Evolutionary conservation across 2,797 vertebrate species (phyloP).

Genomic region (Crenuchus spilurus): DNA sequence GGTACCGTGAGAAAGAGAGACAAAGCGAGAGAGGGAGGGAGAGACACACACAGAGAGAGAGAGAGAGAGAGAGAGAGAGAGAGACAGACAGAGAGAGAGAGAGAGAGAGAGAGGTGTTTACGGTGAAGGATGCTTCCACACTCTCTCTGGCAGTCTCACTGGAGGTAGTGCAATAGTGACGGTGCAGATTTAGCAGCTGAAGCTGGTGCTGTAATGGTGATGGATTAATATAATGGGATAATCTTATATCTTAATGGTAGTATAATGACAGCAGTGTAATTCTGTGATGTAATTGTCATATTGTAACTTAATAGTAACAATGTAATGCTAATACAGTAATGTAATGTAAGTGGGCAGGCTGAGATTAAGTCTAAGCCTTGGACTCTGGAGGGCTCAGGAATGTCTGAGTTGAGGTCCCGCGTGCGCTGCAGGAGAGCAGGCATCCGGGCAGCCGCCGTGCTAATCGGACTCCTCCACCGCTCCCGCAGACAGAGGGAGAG

Average conservation of each 20-base stretch:
- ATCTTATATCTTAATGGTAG: too few species aligned
- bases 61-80: slow-evolving; percentile 37
- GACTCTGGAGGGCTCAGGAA: slow-evolving; percentile 50
- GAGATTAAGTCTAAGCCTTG: slow-evolving; percentile 19
- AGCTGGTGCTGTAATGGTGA: slow-evolving; percentile 13
- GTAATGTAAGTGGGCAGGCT: slow-evolving; percentile 36
- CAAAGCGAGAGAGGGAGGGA: too few species aligned
- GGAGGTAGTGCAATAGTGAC: slow-evolving; percentile 33
- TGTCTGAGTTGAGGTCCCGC: slow-evolving; percentile 61
- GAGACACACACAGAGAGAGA: too few species aligned
- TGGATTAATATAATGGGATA: too few species aligned
- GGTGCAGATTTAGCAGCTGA: slow-evolving; percentile 39
- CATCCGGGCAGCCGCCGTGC: slow-evolving; percentile 59
- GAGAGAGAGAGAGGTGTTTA: slow-evolving; percentile 33
- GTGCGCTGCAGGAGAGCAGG: slow-evolving; percentile 61
- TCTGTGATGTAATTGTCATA: neutral
- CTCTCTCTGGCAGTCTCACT: slow-evolving; percentile 8
- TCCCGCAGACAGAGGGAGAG: slow-evolving; percentile 59
- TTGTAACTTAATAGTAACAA: neutral
- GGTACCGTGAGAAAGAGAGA: slow-evolving; percentile 36
- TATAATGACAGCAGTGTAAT: neutral
- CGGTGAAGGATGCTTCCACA: slow-evolving; percentile 53
- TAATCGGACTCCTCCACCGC: slow-evolving; percentile 64
- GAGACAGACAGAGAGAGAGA: slow-evolving; percentile 33
- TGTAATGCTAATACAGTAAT: neutral